Base-by-base conservation (phyloP, 2,797 vertebrate species). In the Syndactyla subalaris region DNA sequence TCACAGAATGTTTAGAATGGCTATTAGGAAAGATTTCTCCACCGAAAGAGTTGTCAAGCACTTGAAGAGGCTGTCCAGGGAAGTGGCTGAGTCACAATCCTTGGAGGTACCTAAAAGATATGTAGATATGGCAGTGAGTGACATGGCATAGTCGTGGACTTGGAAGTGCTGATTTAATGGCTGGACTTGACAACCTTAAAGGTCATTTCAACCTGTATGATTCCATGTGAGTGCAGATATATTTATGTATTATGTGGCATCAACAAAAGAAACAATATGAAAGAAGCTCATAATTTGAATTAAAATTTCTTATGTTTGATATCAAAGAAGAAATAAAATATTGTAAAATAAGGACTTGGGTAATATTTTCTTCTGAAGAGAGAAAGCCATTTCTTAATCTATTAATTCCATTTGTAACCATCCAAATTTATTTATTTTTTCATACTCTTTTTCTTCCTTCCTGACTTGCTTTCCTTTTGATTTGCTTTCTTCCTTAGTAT, bases 11-110 rank as follows among this genome's bases (percentile, higher is more conserved):
- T 54, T 65, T 34, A 23, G 29, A 27, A 52, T 3, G 2, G 7
- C 17, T 65, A 0, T 30, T 46, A 77, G n/a, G 26, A 89, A 58
- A 65, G 38, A 39, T 3, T 45, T 63, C 23, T 51, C 71, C 29
- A 52, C 5, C 21, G 27, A 30, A 46, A 51, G 21, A 26, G 8
- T 27, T 45, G n/a, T 14, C 24, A 34, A 4, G 7, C 21, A 46
- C 45, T 39, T 51, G 14, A 77, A 71, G 8, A 71, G 17, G 24
- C 17, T 77, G 17, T 30, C 21, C 45, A 39, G 49, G 7, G 20
- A 46, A 30, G n/a, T 0, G 0, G 1, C 7, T 65, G 38, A 51
- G 14, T 26, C 20, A 22, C 11, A 11, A 39, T 45, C 12, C 9
- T 49, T 49, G 17, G 24, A 46, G 29, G 8, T 22, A 12, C 71